phyloP scores from a whole-genome alignment of 2,888 invertebrate genomes.

The Amiota mariae region DNA sequence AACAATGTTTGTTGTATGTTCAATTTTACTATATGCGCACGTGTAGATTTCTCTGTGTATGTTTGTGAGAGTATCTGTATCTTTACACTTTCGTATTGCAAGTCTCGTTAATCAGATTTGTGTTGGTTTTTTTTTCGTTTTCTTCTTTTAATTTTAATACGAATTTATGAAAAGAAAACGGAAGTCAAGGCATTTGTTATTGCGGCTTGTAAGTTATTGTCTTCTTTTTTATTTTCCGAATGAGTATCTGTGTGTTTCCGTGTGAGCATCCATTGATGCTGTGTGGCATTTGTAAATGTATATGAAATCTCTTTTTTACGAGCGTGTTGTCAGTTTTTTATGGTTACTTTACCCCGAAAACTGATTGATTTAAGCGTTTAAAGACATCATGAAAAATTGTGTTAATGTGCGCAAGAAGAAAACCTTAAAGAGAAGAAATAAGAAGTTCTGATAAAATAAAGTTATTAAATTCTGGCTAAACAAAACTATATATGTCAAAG shows the following conservation, averaged over 20 bases:
- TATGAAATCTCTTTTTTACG: constrained; percentile 10
- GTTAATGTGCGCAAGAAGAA: too few relatives aligned
- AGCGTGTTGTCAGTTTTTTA: constrained; percentile 20
- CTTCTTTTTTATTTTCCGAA: neutral
- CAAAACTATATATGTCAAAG: neutral
- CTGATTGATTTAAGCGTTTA: constrained; percentile 14
- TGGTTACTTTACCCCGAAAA: neutral
- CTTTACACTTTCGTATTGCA: neutral
- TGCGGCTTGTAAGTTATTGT: constrained; percentile 55
- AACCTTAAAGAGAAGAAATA: neutral
- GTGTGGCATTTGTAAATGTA: constrained; percentile 25
- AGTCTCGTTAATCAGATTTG: constrained; percentile 22
- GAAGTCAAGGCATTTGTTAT: constrained; percentile 49
- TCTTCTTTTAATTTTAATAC: constrained; percentile 55
- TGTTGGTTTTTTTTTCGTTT: too few relatives aligned
- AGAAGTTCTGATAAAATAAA: neutral
- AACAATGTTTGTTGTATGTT: too few relatives aligned
- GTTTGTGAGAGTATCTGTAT: neutral
- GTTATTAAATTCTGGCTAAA: neutral
- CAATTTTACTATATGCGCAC: neutral
- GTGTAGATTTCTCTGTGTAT: constrained; percentile 1
- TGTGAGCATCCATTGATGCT: neutral
- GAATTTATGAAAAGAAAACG: constrained; percentile 65
- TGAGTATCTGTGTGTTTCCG: constrained; percentile 3
- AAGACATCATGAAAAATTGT: too few relatives aligned